Percentiles rank a stretch among this genome's conserved stretches.
phyloP scores from a whole-genome alignment of 2,888 invertebrate genomes.

The Boloria euphrosyne region DNA sequence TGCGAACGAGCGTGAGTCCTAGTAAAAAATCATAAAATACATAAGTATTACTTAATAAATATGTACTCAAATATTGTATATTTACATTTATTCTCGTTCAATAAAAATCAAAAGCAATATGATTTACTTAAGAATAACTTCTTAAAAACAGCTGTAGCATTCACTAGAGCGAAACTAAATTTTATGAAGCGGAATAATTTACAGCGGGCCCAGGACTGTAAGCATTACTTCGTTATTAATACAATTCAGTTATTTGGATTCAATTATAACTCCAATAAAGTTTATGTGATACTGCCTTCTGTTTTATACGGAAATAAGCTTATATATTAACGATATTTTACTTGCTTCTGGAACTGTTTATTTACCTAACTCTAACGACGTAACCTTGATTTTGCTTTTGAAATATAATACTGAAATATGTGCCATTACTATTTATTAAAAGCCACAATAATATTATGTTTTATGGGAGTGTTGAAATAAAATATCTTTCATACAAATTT shows the following conservation, averaged over 20 bases:
- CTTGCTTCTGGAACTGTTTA: too few species aligned
- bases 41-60: too few species aligned
- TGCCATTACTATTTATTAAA: too few species aligned
- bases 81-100: background rate
- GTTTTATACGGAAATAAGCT: slow-evolving; percentile 1
- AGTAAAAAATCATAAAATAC: too few species aligned
- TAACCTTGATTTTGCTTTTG: too few species aligned
- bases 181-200: slow-evolving; percentile 40
- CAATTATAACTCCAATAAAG: slow-evolving; percentile 46
- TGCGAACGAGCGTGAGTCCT: too few species aligned
- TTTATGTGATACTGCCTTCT: slow-evolving; percentile 16
- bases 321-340: background rate
- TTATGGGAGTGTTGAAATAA: too few species aligned
- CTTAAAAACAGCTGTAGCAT: slow-evolving; percentile 26
- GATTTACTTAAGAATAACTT: slow-evolving; percentile 22
- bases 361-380: too few species aligned
- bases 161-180: slow-evolving; percentile 34
- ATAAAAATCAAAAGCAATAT: slow-evolving; percentile 8
- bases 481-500: too few species aligned
- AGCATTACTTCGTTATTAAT: slow-evolving; percentile 42
- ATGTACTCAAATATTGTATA: background rate
- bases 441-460: too few species aligned
- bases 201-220: slow-evolving; percentile 34
- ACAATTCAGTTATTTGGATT: slow-evolving; percentile 45
- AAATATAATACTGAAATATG: too few species aligned